Conservation (phyloP, 2,113 vertebrate species). For the Puma concolor region DNA sequence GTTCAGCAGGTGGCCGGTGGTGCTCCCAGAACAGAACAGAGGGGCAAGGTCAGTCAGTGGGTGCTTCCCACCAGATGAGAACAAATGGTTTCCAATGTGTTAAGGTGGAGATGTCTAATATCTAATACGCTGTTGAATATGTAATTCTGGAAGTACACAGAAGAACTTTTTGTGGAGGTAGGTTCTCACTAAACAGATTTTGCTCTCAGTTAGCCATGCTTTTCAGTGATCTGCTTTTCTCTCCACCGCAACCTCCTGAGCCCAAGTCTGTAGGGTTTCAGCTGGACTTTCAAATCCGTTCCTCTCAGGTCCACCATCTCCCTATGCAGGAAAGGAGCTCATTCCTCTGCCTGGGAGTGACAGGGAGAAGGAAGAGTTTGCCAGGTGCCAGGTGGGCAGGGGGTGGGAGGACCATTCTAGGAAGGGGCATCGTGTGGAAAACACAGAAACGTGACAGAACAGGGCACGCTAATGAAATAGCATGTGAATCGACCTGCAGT, state of each 20-base stretch:
- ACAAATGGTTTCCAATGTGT: neutral
- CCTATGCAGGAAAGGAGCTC: neutral
- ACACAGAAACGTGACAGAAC: neutral
- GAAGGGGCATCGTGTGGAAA: neutral
- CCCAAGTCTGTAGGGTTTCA: neutral
- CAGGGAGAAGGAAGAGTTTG: neutral
- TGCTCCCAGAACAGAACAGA: accelerated
- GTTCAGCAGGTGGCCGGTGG: neutral
- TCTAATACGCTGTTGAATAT: neutral
- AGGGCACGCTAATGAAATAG: neutral
- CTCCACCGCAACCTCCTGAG: neutral
- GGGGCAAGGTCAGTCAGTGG: too few relatives aligned
- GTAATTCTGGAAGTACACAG: neutral
- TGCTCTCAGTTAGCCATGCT: neutral
- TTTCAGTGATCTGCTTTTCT: neutral
- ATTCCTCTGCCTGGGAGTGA: neutral
- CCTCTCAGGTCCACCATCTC: neutral
- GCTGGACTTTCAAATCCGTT: neutral
- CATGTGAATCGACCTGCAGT: neutral
- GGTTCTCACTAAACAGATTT: neutral
- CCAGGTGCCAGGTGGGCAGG: neutral
- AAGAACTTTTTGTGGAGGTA: neutral
- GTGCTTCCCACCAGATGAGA: neutral
- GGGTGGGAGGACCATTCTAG: neutral
- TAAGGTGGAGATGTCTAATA: neutral